Base-by-base conservation (phyloP, 2,797 vertebrate genomes). In the Hipposideros larvatus region DNA sequence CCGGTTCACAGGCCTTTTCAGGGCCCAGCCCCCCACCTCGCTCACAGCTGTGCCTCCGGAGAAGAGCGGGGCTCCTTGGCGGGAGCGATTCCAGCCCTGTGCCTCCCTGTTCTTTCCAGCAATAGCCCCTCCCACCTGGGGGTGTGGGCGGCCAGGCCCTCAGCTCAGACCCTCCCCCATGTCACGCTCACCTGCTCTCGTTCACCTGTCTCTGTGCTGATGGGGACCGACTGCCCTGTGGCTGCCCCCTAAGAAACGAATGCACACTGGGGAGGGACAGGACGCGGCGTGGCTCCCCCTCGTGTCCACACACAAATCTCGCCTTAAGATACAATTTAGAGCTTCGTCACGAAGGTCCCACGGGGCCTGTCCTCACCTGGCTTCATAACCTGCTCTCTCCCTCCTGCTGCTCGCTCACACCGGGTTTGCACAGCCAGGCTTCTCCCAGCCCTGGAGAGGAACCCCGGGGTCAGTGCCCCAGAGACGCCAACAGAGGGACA, bases 21-120 rank as follows among this genome's bases (percentile, higher is more conserved):
- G 14, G 26, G 5, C 28, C 14, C 26, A 0, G 1, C 0, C 2
- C 48, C 10, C 0, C 1, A 0, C 1, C 21, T 37, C 37, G 8
- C 11, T 43, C 26, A 14, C 26, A 16, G 22, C 31, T 24, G 2
- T 4, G 34, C 7, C 21, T 28, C 2, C 0, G 7, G 41, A 11
- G 21, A n/a, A 24, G 3, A 2, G 28, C 2, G 41, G 14, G 7
- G 31, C n/a, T 68, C 16, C 43, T 53, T 3, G 22, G 2, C 0
- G 1, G 59, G 0, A 22, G 48, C 2, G 2, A 4, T 26, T 37
- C 24, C 71, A 2, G 9, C 14, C 28, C 34, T 14, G 24, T 0
- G 7, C 53, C 15, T 22, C 19, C 19, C 22, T 1, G 4, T 11
- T 43, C 46, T 7, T 5, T 11, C 59, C 80, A 7, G 59, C 48